Evolutionary conservation across 1,140 invertebrate species (phyloP), one percentile per base, ranked within the genome.

Genomic region (Rhynchophorus ferrugineus): DNA sequence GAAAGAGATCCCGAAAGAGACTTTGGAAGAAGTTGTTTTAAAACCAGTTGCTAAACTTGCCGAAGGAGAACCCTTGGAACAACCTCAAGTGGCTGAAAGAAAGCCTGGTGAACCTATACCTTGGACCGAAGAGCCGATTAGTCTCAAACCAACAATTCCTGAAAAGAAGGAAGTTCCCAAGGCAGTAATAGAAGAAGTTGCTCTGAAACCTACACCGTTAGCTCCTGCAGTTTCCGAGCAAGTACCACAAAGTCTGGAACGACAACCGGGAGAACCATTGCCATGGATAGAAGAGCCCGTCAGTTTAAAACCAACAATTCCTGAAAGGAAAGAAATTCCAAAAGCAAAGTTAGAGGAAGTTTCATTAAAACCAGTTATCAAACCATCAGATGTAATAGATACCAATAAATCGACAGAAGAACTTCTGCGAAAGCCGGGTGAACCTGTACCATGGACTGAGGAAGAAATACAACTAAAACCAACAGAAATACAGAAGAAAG

Each of bases 251-350:
- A 21, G 18, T 7, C 18, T 38, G 3, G 42, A 52, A 52, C 50
- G 48, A 50, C 41, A 38, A 7, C 49, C 44, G 52, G 63, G 45
- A 5, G 49, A 49, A 57, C 21, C 46, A 0, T 38, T 43, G 13
- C 70, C 71, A 13, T 74, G 72, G 71, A 72, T 64, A 6, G 64
- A 73, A 43, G 66, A 73, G 62, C 63, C 63, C 49, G 62, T 73
- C 22, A 61, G 56, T 16, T 39, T 75, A 3, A 75, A 73, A 57
- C 68, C 63, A 50, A 59, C 66, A 3, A 59, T 61, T 49, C 59
- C 63, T 19, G 56, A 69, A 41, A 63, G 48, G 19, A 72, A 72
- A 56, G 62, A 66, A 55, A 50, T 69, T 22, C 60, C 59, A 0
- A 74, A 71, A 59, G 63, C 64, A 59, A 34, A 46, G 61, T 38